Evolutionary conservation across 2,888 invertebrate genomes (phyloP), one percentile per base, ranked within the genome.

Genomic region (Clivina fossor): DNA sequence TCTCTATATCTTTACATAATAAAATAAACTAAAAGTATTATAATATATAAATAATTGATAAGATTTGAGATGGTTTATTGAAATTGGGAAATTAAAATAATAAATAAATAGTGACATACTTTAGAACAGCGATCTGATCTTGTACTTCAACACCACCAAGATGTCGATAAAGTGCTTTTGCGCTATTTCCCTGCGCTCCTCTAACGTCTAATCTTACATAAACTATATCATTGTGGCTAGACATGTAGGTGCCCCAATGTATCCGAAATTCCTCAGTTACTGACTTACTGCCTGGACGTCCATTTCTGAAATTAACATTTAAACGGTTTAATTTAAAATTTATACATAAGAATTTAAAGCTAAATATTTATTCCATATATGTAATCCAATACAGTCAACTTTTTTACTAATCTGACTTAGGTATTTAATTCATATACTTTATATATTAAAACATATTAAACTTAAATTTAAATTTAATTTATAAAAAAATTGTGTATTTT

Each of bases 231-330:
- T 90, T 88, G 61, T 90, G 85, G 56, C 91, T 91, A 55, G 92
- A 89, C 86, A 95, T 88, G 76, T 93, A 94, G 26, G 93, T 90
- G 58, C 92, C 91, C 92, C 93, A 94, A 74, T 91, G 90, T 64
- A 93, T 81, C 60, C 82, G 76, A 76, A 92, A 95, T 73, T 86
- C 82, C 65, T 94, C 91, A 1, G 90, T 90, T 59, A 95, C 95
- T 56, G 89, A 84, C 73, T 93, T 92, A 64, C 91, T 89, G 33
- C 93, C 93, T 1, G 96, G 96, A 38, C 93, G 86, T 55, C 93
- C 95, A 74, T 96, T 93, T 43, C 93, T 92, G 73, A 2, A 71
- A 68, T n/a, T n/a, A n/a, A n/a, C n/a, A n/a, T n/a, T n/a, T n/a
- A 18, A 38, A 30, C 16, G 30, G 26, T 26, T 26, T 8, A 26